phyloP scores from a whole-genome alignment of 2,113 vertebrate genomes.

The Polypterus senegalus region DNA sequence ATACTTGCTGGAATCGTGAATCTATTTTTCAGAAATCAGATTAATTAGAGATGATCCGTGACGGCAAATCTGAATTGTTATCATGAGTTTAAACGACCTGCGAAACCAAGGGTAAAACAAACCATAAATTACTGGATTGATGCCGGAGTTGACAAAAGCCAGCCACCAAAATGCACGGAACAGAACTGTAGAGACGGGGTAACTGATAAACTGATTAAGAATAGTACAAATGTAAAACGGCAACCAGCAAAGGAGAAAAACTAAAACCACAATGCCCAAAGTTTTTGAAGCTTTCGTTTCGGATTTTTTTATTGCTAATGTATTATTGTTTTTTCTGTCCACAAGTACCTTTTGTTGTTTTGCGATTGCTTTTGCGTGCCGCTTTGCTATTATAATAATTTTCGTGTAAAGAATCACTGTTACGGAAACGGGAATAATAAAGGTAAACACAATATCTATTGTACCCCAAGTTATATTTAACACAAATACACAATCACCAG shows the following conservation, averaged over 20 bases:
- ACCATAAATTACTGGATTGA: slow-evolving; percentile 11
- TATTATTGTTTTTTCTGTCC: not conserved
- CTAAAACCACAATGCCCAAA: slow-evolving; percentile 5
- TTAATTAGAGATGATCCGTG: slow-evolving; percentile 1
- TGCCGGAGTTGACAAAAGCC: slow-evolving; percentile 8
- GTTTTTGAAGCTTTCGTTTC: slow-evolving; percentile 8
- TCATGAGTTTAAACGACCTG: slow-evolving; percentile 3
- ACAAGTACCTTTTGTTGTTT: not conserved
- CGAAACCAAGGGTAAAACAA: slow-evolving; percentile 8
- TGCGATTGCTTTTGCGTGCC: not conserved
- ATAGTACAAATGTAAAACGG: slow-evolving; percentile 2
- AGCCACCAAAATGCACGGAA: slow-evolving; percentile 1
- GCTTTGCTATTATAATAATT: slow-evolving; percentile 4
- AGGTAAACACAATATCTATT: not conserved
- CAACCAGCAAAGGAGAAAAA: slow-evolving; percentile 6
- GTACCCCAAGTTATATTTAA: slow-evolving; percentile 3
- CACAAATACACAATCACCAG: not conserved
- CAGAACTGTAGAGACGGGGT: not conserved
- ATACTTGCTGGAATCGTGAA: too few relatives aligned
- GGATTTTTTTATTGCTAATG: not conserved
- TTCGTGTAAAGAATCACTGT: slow-evolving; percentile 6
- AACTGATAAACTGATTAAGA: slow-evolving; percentile 5
- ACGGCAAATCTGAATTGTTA: slow-evolving; percentile 1
- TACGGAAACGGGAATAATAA: slow-evolving; percentile 2
- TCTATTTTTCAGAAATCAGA: not conserved